Evolutionary conservation across 2,888 invertebrate species (phyloP).

Genomic region (Smittia aterrima): DNA sequence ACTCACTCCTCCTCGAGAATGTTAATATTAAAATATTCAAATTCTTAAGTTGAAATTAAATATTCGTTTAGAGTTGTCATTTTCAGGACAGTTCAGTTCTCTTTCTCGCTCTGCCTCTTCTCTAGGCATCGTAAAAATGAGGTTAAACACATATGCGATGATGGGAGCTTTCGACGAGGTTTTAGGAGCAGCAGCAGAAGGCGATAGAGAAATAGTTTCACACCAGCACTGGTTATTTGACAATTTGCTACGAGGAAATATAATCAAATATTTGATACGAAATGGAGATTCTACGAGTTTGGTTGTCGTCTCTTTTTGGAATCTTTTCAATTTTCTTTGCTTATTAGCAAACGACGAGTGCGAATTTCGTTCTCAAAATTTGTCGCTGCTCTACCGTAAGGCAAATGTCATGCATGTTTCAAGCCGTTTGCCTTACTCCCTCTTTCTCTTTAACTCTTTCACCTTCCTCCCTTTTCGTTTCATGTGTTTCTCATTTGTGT

Average conservation of each 20-base stretch:
- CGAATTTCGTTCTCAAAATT: background rate
- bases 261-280: slow-evolving; percentile 17
- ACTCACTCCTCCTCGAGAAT: background rate
- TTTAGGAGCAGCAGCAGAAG: background rate
- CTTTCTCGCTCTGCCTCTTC: background rate
- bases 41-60: slow-evolving; percentile 39
- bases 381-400: background rate
- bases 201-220: background rate
- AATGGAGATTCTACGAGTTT: background rate
- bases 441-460: background rate
- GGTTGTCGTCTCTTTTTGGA: background rate
- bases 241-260: background rate
- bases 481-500: background rate
- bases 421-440: background rate
- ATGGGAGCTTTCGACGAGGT: background rate
- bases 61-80: slow-evolving; percentile 40
- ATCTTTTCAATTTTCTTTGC: background rate
- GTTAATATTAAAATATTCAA: slow-evolving; percentile 39
- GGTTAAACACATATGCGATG: slow-evolving; percentile 9
- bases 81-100: slow-evolving; percentile 9
- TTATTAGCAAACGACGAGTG: background rate
- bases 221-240: background rate
- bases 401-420: slow-evolving; percentile 4
- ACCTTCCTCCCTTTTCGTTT: background rate
- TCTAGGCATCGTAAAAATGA: slow-evolving; percentile 14